Percentiles rank a stretch among this genome's conserved stretches.
Evolutionary conservation across 2,113 vertebrate species (phyloP).

Genomic region (Heptranchias perlo): DNA sequence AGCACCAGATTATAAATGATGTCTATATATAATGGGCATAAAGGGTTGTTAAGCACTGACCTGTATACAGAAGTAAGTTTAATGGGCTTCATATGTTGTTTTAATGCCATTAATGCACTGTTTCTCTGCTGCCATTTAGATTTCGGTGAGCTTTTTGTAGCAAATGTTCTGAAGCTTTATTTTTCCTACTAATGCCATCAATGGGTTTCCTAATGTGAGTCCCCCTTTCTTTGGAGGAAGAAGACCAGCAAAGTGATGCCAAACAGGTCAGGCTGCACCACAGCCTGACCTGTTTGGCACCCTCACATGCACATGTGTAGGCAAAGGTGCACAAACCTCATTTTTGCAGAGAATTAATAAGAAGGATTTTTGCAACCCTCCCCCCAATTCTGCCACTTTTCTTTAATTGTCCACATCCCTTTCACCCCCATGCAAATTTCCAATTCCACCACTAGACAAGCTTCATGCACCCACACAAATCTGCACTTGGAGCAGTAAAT

Average conservation of each 20-base stretch:
- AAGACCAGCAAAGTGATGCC: not conserved
- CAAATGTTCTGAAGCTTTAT: not conserved
- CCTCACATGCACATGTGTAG: not conserved
- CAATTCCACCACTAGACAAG: not conserved
- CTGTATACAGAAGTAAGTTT: too few species aligned
- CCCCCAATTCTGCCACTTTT: not conserved
- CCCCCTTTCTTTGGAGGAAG: not conserved
- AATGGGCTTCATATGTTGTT: not conserved
- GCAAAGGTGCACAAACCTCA: not conserved
- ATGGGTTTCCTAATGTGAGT: not conserved
- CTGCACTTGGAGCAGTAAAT: too few species aligned
- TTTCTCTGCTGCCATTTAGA: too few species aligned
- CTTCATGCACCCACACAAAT: not conserved
- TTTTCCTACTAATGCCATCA: not conserved
- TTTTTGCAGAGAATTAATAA: not conserved
- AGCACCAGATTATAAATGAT: constrained; percentile 4
- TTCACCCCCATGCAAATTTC: not conserved
- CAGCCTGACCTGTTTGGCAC: not conserved
- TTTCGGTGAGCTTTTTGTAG: not conserved
- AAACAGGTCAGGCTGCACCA: not conserved
- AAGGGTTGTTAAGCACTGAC: not conserved
- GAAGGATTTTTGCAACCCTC: not conserved
- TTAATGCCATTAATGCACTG: not conserved
- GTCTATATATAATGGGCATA: not conserved
- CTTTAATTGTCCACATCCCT: too few species aligned